phyloP scores from a whole-genome alignment of 2,113 vertebrate species.

The Dicrurus megarhynchus region DNA sequence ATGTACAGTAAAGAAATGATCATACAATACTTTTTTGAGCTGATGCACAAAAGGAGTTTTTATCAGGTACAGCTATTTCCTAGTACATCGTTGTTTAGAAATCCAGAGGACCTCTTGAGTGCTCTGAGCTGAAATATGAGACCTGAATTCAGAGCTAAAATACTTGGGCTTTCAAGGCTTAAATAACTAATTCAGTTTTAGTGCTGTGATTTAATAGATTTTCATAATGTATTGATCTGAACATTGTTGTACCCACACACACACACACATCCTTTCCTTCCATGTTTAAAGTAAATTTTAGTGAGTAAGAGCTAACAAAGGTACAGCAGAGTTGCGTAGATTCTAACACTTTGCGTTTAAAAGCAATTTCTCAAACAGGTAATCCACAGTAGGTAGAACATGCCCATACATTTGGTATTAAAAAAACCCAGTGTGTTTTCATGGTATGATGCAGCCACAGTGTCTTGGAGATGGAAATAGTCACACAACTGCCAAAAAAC shows the following conservation, averaged over 20 bases:
- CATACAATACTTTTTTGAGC: neutral
- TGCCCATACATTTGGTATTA: neutral
- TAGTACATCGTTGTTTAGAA: neutral
- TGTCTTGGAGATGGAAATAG: neutral
- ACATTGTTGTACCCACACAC: neutral
- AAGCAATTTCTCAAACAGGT: neutral
- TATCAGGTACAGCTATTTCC: neutral
- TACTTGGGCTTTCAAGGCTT: neutral
- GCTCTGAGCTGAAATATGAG: neutral
- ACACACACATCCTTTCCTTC: neutral
- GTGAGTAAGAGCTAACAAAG: neutral
- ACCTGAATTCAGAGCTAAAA: neutral
- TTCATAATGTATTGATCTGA: neutral
- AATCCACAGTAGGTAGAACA: neutral
- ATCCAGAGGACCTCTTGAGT: neutral
- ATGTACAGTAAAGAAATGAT: neutral
- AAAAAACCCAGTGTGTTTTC: neutral
- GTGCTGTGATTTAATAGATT: neutral
- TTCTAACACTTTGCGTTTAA: neutral
- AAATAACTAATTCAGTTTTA: neutral
- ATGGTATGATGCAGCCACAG: neutral
- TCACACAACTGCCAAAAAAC: neutral
- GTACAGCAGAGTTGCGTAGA: neutral
- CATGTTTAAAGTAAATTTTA: neutral
- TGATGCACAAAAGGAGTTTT: neutral